phyloP scores from a whole-genome alignment of 2,888 invertebrate genomes.

The Digitonthophagus gazella region DNA sequence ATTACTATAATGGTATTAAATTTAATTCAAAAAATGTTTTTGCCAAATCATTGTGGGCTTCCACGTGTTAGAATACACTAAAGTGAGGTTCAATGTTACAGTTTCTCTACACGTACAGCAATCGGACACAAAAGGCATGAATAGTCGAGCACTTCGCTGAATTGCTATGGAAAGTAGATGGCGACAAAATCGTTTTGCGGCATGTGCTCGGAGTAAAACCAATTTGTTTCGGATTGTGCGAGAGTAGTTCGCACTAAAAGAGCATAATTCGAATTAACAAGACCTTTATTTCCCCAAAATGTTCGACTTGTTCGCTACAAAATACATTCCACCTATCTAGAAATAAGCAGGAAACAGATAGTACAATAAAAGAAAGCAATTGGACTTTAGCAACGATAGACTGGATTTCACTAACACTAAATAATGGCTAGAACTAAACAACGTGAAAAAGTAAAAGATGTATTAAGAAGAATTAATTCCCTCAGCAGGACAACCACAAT shows the following conservation, averaged over 20 bases:
- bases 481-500: neutral
- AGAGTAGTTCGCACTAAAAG: neutral
- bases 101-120: neutral
- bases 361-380: neutral
- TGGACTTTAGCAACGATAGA: neutral
- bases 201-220: neutral
- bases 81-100: neutral
- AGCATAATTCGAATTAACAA: neutral
- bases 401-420: neutral
- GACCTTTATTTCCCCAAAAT: too few species aligned
- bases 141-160: neutral
- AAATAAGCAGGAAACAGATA: neutral
- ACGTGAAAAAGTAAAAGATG: neutral
- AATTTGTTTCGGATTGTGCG: neutral
- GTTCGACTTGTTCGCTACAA: neutral
- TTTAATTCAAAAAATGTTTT: too few species aligned
- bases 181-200: neutral
- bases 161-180: neutral
- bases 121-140: neutral
- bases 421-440: neutral
- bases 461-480: neutral
- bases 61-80: neutral
- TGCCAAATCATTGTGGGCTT: too few species aligned
- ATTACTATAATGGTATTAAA: too few species aligned
- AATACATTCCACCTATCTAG: neutral